Percentiles rank a stretch among this genome's conserved stretches.
Evolutionary conservation across 2,888 invertebrate species (phyloP).

Genomic region (Pristionchus exspectatus): DNA sequence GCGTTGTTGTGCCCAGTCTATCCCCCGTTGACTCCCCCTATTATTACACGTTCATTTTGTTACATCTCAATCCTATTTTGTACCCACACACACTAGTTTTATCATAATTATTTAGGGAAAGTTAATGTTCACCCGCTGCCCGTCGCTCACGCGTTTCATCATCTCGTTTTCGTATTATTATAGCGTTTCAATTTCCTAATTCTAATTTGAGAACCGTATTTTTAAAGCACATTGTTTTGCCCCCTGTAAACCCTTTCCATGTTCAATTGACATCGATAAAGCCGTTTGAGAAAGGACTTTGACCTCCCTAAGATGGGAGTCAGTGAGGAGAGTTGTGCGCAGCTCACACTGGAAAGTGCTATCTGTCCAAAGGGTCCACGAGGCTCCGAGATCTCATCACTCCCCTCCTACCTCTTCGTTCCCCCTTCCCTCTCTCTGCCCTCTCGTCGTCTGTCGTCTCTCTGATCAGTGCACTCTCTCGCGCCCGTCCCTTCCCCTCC

Average conservation of each 20-base stretch:
- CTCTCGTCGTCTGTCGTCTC: slow-evolving; percentile 41
- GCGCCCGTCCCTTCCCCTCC: neutral
- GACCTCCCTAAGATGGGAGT: neutral
- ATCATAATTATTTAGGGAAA: neutral
- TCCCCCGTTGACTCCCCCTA: neutral
- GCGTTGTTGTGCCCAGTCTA: neutral
- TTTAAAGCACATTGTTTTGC: neutral
- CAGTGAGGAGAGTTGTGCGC: neutral
- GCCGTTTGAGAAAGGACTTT: slow-evolving; percentile 42
- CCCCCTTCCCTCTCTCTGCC: neutral
- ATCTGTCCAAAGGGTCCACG: slow-evolving; percentile 14
- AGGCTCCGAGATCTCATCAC: slow-evolving; percentile 1
- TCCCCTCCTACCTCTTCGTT: neutral
- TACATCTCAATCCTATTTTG: slow-evolving; percentile 18
- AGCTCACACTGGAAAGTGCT: slow-evolving; percentile 29
- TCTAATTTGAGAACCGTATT: slow-evolving; percentile 3
- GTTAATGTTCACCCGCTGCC: neutral
- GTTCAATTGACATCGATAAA: slow-evolving; percentile 39
- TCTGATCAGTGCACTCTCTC: slow-evolving; percentile 40
- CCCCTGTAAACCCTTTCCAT: neutral
- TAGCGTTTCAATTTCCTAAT: neutral
- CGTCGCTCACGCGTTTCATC: neutral
- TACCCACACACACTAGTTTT: too few species aligned
- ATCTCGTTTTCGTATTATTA: neutral
- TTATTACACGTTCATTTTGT: slow-evolving; percentile 29